A percentile compares a stretch with the other conserved stretches of the same genome.
Conservation (phyloP, 1,140 invertebrate species). For the Agrilus planipennis region DNA sequence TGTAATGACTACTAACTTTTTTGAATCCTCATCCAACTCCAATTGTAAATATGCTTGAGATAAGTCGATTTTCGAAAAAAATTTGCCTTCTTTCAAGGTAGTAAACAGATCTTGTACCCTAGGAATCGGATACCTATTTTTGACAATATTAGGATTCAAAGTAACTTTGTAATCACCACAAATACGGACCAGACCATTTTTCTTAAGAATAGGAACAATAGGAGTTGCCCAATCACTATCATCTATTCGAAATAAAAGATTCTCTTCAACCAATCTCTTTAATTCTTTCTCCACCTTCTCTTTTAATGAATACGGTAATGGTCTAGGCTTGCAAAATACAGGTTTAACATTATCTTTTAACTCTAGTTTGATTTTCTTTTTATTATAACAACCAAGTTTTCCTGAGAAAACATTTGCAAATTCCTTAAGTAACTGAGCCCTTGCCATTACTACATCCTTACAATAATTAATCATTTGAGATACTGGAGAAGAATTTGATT, state of each 20-base stretch:
- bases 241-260: conserved; percentile 24
- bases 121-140: conserved; percentile 31
- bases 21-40: conserved; percentile 4
- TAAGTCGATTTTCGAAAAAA: conserved; percentile 25
- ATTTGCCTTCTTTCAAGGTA: conserved; percentile 17
- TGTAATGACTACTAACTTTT: not conserved
- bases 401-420: too few species aligned
- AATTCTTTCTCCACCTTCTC: too few species aligned
- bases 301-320: too few species aligned
- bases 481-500: too few species aligned
- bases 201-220: conserved; percentile 38
- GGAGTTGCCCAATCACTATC: conserved; percentile 38
- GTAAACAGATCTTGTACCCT: conserved; percentile 19
- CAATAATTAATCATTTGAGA: too few species aligned
- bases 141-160: conserved; percentile 28
- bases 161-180: conserved; percentile 39
- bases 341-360: too few species aligned
- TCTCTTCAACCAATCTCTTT: too few species aligned
- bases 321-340: too few species aligned
- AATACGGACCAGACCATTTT: conserved; percentile 33
- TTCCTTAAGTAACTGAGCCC: too few species aligned
- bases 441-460: too few species aligned
- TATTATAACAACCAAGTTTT: too few species aligned
- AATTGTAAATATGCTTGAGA: conserved; percentile 33
- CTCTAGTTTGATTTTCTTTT: too few species aligned